These are phyloP conservation scores for Hippocampus mohnikei DNA, from an alignment of 2,113 vertebrate species.

Conservation along the genomic window DNA sequence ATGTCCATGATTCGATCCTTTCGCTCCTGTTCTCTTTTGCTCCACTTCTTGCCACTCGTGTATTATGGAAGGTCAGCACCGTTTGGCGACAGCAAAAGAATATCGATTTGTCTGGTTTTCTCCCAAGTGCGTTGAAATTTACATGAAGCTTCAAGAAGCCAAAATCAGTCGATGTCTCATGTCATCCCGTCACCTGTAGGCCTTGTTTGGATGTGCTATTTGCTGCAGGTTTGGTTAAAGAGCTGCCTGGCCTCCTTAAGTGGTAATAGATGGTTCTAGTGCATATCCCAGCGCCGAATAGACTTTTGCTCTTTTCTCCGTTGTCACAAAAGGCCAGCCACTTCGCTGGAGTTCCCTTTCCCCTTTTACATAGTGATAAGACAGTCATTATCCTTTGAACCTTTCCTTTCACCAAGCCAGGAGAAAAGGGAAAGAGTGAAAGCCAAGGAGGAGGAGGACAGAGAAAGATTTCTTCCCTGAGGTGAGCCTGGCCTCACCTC, in stretches of 20 bases:
- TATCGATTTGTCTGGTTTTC: neutral
- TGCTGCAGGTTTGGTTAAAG: conserved; percentile 60
- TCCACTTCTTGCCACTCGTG: neutral
- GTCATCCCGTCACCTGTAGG: neutral
- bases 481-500: conserved; percentile 68
- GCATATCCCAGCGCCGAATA: conserved; percentile 65
- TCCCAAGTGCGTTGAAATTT: neutral
- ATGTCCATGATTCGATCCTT: neutral
- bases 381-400: conserved; percentile 75
- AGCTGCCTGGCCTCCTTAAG: conserved; percentile 50
- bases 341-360: conserved; percentile 69
- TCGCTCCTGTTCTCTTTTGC: neutral
- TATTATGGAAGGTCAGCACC: neutral
- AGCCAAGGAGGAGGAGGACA: conserved; percentile 64
- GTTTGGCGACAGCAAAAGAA: neutral
- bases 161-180: neutral
- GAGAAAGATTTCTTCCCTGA: conserved; percentile 74
- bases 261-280: conserved; percentile 62
- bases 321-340: conserved; percentile 74
- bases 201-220: conserved; percentile 40
- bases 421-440: conserved; percentile 67
- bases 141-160: neutral
- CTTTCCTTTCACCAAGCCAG: conserved; percentile 66
- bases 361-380: conserved; percentile 77
- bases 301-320: conserved; percentile 72